Conservation (phyloP, 2,797 vertebrate genomes). For the Neoniphon sammara region DNA sequence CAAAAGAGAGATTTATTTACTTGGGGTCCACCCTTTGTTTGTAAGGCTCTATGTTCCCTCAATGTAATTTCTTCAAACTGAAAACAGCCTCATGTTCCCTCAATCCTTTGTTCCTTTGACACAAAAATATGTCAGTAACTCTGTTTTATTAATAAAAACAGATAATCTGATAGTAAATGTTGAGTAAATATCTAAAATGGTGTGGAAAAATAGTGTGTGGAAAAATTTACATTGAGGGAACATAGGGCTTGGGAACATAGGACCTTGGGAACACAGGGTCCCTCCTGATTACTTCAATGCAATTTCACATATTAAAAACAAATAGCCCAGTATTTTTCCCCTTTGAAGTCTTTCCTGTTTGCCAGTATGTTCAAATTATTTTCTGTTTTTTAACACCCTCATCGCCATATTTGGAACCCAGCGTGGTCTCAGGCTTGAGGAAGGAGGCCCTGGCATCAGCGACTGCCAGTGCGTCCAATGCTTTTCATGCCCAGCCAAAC, state of each 20-base stretch:
- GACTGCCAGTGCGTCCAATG: constrained; percentile 68
- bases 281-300: neutral
- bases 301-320: neutral
- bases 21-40: neutral
- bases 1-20: neutral
- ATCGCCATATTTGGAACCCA: constrained; percentile 68
- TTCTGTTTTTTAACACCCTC: constrained; percentile 47
- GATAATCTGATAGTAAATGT: too few species aligned
- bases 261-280: neutral
- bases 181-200: too few species aligned
- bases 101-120: too few species aligned
- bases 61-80: too few species aligned
- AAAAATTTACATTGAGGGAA: too few species aligned
- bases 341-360: constrained; percentile 27
- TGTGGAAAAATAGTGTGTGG: too few species aligned
- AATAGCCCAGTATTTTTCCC: neutral
- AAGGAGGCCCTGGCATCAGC: constrained; percentile 65
- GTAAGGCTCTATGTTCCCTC: too few species aligned
- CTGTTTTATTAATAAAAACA: too few species aligned
- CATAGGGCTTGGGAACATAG: neutral
- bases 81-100: too few species aligned
- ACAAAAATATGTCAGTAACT: too few species aligned
- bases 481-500: constrained; percentile 78
- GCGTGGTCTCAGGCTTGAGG: constrained; percentile 51
- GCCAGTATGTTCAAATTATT: constrained; percentile 36